Conservation (phyloP, 2,888 invertebrate genomes). For the Osmoderma eremita region DNA sequence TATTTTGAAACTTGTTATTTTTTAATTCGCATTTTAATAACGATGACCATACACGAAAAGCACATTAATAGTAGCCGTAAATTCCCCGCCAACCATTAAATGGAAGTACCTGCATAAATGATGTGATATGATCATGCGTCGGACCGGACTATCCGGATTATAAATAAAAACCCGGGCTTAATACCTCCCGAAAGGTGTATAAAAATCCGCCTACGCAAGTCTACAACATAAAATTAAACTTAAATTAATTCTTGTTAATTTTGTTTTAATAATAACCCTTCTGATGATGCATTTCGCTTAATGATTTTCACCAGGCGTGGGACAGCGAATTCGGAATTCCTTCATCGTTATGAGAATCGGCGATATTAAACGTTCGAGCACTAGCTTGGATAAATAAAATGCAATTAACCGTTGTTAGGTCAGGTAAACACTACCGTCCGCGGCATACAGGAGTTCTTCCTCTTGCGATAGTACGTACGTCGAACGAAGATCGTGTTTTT, state of each 20-base stretch:
- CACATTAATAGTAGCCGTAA: slow-evolving; percentile 12
- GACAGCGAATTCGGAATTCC: no score
- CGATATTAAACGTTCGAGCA: no score
- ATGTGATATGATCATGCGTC: neutral
- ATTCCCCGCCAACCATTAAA: slow-evolving; percentile 16
- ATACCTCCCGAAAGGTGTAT: neutral
- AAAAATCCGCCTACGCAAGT: no score
- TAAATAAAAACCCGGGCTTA: slow-evolving; percentile 15
- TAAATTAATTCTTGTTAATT: no score
- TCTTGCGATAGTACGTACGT: slow-evolving; percentile 16
- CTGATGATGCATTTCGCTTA: no score
- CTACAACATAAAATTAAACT: no score
- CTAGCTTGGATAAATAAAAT: slow-evolving; percentile 27
- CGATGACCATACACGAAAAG: slow-evolving; percentile 20
- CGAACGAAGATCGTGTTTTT: slow-evolving; percentile 26
- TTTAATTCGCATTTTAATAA: slow-evolving; percentile 24
- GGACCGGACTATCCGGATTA: neutral
- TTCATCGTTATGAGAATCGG: no score
- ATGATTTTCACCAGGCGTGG: no score
- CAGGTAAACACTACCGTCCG: slow-evolving; percentile 33
- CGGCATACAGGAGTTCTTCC: slow-evolving; percentile 19
- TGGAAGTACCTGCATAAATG: slow-evolving; percentile 15
- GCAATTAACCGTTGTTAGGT: slow-evolving; percentile 35
- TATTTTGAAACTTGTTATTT: slow-evolving; percentile 1
- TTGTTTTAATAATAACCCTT: no score